These are phyloP conservation scores for Altica lythri DNA, from an alignment of 2,888 invertebrate genomes.

Conservation along the genomic window DNA sequence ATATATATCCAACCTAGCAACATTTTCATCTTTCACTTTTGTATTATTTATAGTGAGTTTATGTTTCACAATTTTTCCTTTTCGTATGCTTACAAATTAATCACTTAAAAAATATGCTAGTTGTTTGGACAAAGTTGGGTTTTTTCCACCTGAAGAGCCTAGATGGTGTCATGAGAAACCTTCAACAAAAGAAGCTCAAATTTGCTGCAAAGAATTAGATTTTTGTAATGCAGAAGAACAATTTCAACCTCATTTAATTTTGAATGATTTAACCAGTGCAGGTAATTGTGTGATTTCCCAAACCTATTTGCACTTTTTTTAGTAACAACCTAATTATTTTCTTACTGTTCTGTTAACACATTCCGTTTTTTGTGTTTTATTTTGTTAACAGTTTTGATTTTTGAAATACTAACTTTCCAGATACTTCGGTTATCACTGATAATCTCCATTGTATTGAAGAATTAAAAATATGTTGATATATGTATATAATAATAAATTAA, in stretches of 20 bases:
- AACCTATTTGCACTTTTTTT: slow-evolving; percentile 12
- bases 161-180: slow-evolving; percentile 58
- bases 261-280: slow-evolving; percentile 36
- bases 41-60: too few relatives aligned
- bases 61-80: too few relatives aligned
- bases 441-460: too few relatives aligned
- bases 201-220: slow-evolving; percentile 63
- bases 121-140: slow-evolving; percentile 53
- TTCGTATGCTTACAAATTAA: too few relatives aligned
- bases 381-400: slow-evolving; percentile 26
- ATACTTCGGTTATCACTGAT: too few relatives aligned
- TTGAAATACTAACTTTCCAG: slow-evolving; percentile 25
- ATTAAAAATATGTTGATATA: too few relatives aligned
- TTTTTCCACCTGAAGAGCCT: slow-evolving; percentile 67
- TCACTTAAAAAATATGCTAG: slow-evolving; percentile 40
- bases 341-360: slow-evolving; percentile 11
- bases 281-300: slow-evolving; percentile 45
- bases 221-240: slow-evolving; percentile 58
- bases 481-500: too few relatives aligned
- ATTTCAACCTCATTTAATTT: slow-evolving; percentile 28
- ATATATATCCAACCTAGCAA: too few relatives aligned
- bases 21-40: too few relatives aligned
- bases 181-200: slow-evolving; percentile 46
- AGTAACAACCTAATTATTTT: slow-evolving; percentile 20
- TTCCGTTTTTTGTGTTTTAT: slow-evolving; percentile 19